Base-by-base conservation (phyloP, 2,888 invertebrate species). In the Cynaeus angustus region DNA sequence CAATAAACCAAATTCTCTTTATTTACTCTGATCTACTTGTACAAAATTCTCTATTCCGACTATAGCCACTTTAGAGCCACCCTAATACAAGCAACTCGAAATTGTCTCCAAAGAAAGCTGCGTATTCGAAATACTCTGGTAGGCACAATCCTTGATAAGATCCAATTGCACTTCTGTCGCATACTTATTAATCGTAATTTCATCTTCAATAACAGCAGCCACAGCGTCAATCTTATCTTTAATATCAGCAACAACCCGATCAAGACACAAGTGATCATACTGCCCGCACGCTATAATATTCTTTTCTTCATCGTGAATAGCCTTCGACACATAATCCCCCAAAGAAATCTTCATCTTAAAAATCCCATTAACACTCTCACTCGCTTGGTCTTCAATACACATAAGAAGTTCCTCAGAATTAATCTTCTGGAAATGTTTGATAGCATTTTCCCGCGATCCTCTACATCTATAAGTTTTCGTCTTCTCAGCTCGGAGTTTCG, bases 371-470 rank as follows among this genome's bases (percentile, higher is more conserved):
- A 46, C 14, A 16, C 14, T 46, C 16, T 16, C 21, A 1, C 1
- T 46, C 1, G 16, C 13, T 9, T 46, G 46, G 13, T 46, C 21
- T 16, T 46, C 46, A 7, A 46, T 21, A 16, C 46, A 46, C 4
- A 16, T 6, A 1, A 46, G 4, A 10, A 46, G 46, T 16, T 46
- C 46, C 14, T 46, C 46, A 9, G 46, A 16, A n/a, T 46, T 14
- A 0, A 6, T 46, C 6, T 16, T 13, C 21, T 46, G 14, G 9
- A 46, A 14, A 6, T 46, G 46, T 9, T 46, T 46, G 3, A 46
- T 46, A 14, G 46, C 46, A 16, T 46, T 46, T 16, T 46, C 46
- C 6, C 46, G 46, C n/a, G 16, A 46, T 16, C 46, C 46, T 46
- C 14, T 13, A 16, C 46, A 46, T 14, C 21, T 1, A 14, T 13